Conservation (phyloP, 2,113 vertebrate species). For the Probosciger aterrimus region DNA sequence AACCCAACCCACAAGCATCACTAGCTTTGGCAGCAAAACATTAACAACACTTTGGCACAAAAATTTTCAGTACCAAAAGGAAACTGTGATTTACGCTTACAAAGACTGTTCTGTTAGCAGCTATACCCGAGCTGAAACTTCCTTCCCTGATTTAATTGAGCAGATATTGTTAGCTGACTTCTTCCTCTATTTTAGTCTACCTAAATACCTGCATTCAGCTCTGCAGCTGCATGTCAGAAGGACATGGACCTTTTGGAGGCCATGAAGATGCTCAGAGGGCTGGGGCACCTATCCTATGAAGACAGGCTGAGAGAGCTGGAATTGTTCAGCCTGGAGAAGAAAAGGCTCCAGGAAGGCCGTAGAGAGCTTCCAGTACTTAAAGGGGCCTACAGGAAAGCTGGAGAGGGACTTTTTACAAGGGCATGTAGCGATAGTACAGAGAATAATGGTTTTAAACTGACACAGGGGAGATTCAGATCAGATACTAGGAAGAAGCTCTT, state of each 20-base stretch:
- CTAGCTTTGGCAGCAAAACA: not conserved
- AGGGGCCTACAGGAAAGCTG: not conserved
- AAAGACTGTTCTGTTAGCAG: not conserved
- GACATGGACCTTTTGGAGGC: not conserved
- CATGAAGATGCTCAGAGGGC: not conserved
- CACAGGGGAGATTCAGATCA: not conserved
- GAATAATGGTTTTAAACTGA: not conserved
- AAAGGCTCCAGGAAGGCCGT: not conserved
- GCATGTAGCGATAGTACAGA: not conserved
- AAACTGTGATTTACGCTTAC: not conserved
- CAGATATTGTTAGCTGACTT: not conserved
- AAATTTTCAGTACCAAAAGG: not conserved
- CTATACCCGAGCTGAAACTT: not conserved
- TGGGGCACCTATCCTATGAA: not conserved
- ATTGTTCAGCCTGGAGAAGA: not conserved
- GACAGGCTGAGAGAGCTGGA: not conserved
- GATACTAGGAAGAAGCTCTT: not conserved
- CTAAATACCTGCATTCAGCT: not conserved
- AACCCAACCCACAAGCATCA: not conserved
- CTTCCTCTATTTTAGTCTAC: not conserved
- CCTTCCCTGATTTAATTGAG: not conserved
- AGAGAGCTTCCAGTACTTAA: not conserved
- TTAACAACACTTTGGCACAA: not conserved
- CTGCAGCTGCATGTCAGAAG: not conserved
- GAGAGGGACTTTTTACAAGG: not conserved